A percentile compares a stretch with the other conserved stretches of the same genome.
Conservation (phyloP, 2,888 invertebrate genomes). For the Blastobasis adustella region DNA sequence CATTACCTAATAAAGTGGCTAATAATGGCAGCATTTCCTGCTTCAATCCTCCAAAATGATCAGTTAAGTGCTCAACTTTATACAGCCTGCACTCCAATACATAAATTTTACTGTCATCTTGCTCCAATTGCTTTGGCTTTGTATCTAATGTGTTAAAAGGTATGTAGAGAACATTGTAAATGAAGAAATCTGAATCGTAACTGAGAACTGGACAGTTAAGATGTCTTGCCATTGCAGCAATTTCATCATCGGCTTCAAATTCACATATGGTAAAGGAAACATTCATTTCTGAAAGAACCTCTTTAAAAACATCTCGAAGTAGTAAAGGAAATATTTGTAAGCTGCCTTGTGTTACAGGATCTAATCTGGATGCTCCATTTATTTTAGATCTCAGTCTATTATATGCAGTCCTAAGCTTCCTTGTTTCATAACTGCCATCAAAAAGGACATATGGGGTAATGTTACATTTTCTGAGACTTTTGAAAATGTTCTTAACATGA, state of each 20-base stretch:
- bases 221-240: slow-evolving; percentile 86
- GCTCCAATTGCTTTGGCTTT: slow-evolving; percentile 42
- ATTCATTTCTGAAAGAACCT: slow-evolving; percentile 78
- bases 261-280: slow-evolving; percentile 83
- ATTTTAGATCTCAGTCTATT: slow-evolving; percentile 76
- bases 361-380: slow-evolving; percentile 69
- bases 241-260: slow-evolving; percentile 93
- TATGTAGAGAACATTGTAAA: slow-evolving; percentile 89
- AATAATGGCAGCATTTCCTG: slow-evolving; percentile 83
- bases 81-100: slow-evolving; percentile 82
- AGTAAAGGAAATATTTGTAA: slow-evolving; percentile 83
- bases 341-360: slow-evolving; percentile 69
- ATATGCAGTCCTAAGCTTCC: slow-evolving; percentile 80
- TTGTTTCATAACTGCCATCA: slow-evolving; percentile 85
- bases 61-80: slow-evolving; percentile 79
- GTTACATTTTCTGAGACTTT: slow-evolving; percentile 79
- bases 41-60: slow-evolving; percentile 78
- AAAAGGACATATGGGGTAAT: slow-evolving; percentile 83
- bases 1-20: slow-evolving; percentile 91
- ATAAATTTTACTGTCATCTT: slow-evolving; percentile 39
- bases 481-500: slow-evolving; percentile 79
- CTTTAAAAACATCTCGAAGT: slow-evolving; percentile 82
- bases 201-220: slow-evolving; percentile 91
- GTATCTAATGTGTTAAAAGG: slow-evolving; percentile 81
- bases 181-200: slow-evolving; percentile 95